These are phyloP conservation scores for Nysson spinosus DNA, from an alignment of 2,888 invertebrate species.

Conservation along the genomic window DNA sequence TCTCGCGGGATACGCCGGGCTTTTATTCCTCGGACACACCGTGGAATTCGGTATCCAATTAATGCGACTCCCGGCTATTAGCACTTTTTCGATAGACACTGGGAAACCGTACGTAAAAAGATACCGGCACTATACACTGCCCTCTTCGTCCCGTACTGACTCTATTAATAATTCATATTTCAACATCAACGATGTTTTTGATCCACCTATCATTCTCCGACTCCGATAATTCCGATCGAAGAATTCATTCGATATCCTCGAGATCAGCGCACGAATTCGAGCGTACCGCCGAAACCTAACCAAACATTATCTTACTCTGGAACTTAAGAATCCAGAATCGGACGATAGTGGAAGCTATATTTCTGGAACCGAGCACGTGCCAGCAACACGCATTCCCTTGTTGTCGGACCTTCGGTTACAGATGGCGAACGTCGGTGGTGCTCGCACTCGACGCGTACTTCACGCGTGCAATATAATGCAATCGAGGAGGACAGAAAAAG, in stretches of 20 bases:
- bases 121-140: no score
- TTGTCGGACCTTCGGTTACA: constrained; percentile 56
- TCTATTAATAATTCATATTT: constrained; percentile 60
- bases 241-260: no score
- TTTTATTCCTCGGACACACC: no score
- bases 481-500: constrained; percentile 20
- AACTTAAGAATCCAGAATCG: background rate
- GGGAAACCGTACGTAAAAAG: constrained; percentile 11
- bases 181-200: constrained; percentile 52
- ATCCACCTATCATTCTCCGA: constrained; percentile 37
- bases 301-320: no score
- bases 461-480: constrained; percentile 25
- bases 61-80: no score
- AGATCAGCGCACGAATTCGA: no score
- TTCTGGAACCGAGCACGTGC: constrained; percentile 59
- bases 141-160: no score
- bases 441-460: constrained; percentile 20
- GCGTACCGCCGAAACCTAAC: no score
- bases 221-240: constrained; percentile 48
- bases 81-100: constrained; percentile 1
- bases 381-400: constrained; percentile 58
- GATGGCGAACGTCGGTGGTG: constrained; percentile 49
- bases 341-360: constrained; percentile 13
- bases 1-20: no score
- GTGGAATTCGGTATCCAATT: no score